Percentiles rank a stretch among this genome's conserved stretches.
Evolutionary conservation across 2,113 vertebrate species (phyloP).

Genomic region (Chrysochloris asiatica): DNA sequence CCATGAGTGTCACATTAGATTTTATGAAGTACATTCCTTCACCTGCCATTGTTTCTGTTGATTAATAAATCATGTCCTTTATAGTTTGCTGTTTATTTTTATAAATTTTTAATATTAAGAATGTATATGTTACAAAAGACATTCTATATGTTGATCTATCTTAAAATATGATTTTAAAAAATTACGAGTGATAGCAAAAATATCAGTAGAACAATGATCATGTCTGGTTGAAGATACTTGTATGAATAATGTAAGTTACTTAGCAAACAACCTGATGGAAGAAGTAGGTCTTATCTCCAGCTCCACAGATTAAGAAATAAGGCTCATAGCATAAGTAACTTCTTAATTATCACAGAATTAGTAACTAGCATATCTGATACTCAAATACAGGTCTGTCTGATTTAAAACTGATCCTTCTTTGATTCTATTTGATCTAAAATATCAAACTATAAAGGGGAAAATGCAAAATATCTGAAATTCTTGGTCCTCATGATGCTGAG

Average conservation of each 20-base stretch:
- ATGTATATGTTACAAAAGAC: neutral
- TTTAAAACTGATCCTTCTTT: neutral
- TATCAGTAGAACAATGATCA: neutral
- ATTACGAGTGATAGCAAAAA: neutral
- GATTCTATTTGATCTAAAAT: neutral
- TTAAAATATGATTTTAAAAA: slow-evolving; percentile 28
- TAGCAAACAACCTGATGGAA: neutral
- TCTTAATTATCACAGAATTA: neutral
- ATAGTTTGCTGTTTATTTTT: neutral
- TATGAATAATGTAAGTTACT: neutral
- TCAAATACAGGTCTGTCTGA: neutral
- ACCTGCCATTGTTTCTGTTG: neutral
- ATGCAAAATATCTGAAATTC: neutral
- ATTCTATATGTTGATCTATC: neutral
- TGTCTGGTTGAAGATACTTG: neutral
- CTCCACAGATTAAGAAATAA: neutral
- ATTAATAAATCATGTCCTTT: neutral
- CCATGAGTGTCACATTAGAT: neutral
- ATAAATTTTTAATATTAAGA: neutral
- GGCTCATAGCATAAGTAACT: neutral
- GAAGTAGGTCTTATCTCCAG: neutral
- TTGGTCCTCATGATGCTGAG: neutral
- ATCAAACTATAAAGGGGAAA: neutral
- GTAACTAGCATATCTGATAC: neutral
- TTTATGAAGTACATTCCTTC: neutral